Evolutionary conservation across 2,888 invertebrate species (phyloP).

Genomic region (Chrysodeixis includens): DNA sequence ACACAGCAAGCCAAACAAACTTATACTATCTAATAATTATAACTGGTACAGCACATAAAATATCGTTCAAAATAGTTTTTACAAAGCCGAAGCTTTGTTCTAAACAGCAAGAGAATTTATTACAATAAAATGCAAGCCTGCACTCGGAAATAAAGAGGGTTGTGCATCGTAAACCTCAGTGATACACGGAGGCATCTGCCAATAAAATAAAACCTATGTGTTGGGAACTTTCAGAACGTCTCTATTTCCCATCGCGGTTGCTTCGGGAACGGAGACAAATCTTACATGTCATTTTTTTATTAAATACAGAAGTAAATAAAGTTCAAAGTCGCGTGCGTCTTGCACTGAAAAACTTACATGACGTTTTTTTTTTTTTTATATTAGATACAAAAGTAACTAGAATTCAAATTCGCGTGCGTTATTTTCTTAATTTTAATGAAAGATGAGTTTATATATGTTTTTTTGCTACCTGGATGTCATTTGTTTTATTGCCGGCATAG

Average conservation of each 20-base stretch:
- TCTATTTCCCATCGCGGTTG: conserved; percentile 60
- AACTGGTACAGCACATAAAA: conserved; percentile 37
- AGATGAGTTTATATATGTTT: background rate
- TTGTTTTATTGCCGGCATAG: background rate
- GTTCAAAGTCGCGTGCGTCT: conserved; percentile 12
- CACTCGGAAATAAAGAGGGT: conserved; percentile 77
- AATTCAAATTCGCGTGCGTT: conserved; percentile 10
- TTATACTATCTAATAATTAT: conserved; percentile 26
- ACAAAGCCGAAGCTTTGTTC: conserved; percentile 56
- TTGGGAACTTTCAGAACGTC: conserved; percentile 74
- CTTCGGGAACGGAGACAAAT: conserved; percentile 52
- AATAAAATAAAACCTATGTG: conserved; percentile 80
- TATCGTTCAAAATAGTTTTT: conserved; percentile 54
- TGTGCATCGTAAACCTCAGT: conserved; percentile 81
- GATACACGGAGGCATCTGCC: conserved; percentile 78
- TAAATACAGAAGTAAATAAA: conserved; percentile 13
- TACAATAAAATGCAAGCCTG: conserved; percentile 67
- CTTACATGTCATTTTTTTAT: conserved; percentile 44
- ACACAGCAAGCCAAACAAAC: conserved; percentile 13
- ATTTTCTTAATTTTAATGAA: background rate
- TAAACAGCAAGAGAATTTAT: conserved; percentile 62
- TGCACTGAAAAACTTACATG: conserved; percentile 46
- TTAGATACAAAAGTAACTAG: conserved; percentile 12
- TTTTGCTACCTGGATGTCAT: background rate
- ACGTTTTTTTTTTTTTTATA: conserved; percentile 47